These are phyloP conservation scores for Brachyopa scutellaris DNA, from an alignment of 2,888 invertebrate genomes.

Conservation along the genomic window DNA sequence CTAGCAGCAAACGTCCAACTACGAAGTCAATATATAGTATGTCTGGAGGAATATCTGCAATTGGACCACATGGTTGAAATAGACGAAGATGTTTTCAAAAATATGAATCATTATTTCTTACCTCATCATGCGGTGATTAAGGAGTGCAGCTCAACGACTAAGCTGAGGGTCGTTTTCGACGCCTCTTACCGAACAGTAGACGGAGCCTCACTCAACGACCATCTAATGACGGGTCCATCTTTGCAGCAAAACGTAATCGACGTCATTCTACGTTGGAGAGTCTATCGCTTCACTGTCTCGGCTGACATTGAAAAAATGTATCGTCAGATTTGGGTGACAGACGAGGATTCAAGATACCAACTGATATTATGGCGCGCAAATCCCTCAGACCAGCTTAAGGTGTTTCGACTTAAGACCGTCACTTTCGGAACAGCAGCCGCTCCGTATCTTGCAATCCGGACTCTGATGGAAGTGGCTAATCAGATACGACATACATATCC, in stretches of 20 bases:
- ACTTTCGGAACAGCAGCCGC: neutral
- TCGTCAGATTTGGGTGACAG: neutral
- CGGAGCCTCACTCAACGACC: slow-evolving; percentile 6
- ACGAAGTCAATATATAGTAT: too few species aligned
- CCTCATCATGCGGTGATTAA: slow-evolving; percentile 24
- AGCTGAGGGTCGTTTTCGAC: slow-evolving; percentile 51
- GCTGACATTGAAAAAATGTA: slow-evolving; percentile 21
- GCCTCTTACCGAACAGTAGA: slow-evolving; percentile 12
- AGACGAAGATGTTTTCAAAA: neutral
- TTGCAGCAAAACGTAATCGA: slow-evolving; percentile 11
- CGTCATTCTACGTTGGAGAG: neutral
- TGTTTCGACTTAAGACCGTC: neutral
- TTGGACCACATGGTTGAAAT: too few species aligned
- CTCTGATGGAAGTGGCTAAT: neutral
- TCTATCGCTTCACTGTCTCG: neutral
- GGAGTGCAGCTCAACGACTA: slow-evolving; percentile 38
- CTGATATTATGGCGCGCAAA: too few species aligned
- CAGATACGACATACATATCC: neutral
- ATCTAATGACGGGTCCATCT: neutral
- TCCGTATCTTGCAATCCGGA: too few species aligned
- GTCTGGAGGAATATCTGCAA: too few species aligned
- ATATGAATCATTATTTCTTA: neutral
- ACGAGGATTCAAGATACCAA: too few species aligned
- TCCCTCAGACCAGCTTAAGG: too few species aligned
- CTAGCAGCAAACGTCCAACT: neutral